phyloP scores from a whole-genome alignment of 2,888 invertebrate genomes.

The Napeogenes inachia region DNA sequence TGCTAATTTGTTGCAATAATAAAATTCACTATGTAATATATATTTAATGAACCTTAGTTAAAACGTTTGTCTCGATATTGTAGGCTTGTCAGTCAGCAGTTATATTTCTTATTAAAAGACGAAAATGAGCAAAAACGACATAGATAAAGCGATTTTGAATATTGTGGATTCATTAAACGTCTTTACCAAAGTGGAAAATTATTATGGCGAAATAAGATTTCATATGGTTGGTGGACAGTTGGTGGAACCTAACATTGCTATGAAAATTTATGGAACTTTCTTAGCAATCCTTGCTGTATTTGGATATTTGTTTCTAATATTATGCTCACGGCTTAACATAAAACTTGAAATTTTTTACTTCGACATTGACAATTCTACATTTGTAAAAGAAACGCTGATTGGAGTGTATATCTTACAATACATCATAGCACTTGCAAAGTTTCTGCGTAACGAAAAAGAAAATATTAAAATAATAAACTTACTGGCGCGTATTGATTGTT shows the following conservation, averaged over 20 bases:
- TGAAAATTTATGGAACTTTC: slow-evolving; percentile 39
- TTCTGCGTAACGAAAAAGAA: slow-evolving; percentile 36
- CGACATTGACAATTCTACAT: slow-evolving; percentile 31
- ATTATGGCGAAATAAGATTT: slow-evolving; percentile 49
- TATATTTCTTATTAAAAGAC: not conserved
- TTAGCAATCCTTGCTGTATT: slow-evolving; percentile 28
- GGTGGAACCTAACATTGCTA: slow-evolving; percentile 33
- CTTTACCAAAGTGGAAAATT: slow-evolving; percentile 34
- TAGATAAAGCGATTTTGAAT: slow-evolving; percentile 14
- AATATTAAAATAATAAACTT: slow-evolving; percentile 30
- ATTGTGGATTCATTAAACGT: slow-evolving; percentile 36
- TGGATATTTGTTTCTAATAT: slow-evolving; percentile 25
- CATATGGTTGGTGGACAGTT: slow-evolving; percentile 34
- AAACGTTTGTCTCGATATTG: not conserved
- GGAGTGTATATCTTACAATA: slow-evolving; percentile 42
- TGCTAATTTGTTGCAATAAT: not conserved
- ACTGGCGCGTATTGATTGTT: slow-evolving; percentile 17
- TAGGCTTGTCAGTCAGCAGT: not conserved
- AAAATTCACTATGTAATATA: not conserved
- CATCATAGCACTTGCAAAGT: slow-evolving; percentile 35
- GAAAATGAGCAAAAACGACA: slow-evolving; percentile 8
- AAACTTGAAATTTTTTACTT: slow-evolving; percentile 16
- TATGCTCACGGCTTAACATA: slow-evolving; percentile 26
- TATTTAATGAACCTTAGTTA: not conserved
- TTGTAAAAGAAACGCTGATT: slow-evolving; percentile 38